Percentiles rank a stretch among this genome's conserved stretches.
phyloP scores from a whole-genome alignment of 2,797 vertebrate genomes.

The Eutrigla gurnardus region DNA sequence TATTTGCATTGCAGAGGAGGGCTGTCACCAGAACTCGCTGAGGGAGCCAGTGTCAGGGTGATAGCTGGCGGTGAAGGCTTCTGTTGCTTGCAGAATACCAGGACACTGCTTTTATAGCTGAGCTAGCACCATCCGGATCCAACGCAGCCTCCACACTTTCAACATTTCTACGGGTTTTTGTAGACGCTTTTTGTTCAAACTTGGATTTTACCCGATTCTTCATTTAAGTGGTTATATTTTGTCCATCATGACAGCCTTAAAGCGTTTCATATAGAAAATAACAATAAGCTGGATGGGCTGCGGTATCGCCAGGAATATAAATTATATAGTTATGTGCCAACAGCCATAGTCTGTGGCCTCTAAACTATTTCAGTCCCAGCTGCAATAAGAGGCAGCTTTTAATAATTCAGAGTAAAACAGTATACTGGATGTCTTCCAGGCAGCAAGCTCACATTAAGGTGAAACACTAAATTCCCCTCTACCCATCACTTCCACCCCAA shows the following conservation, averaged over 20 bases:
- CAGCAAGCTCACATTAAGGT: constrained; percentile 71
- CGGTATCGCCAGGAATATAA: constrained; percentile 59
- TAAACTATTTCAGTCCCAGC: constrained; percentile 76
- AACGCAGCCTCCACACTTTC: constrained; percentile 30
- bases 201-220: constrained; percentile 50
- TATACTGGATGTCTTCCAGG: constrained; percentile 74
- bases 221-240: constrained; percentile 53
- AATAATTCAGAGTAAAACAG: constrained; percentile 81
- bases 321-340: constrained; percentile 71
- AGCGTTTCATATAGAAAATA: constrained; percentile 51
- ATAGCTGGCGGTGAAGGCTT: constrained; percentile 63
- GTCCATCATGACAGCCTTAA: constrained; percentile 39
- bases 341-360: constrained; percentile 71
- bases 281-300: constrained; percentile 58
- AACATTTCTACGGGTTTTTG: constrained; percentile 26
- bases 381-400: constrained; percentile 76
- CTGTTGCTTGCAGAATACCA: constrained; percentile 59
- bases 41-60: constrained; percentile 70
- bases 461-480: constrained; percentile 66
- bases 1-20: constrained; percentile 81
- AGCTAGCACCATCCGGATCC: constrained; percentile 60
- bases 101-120: constrained; percentile 52
- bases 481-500: constrained; percentile 32
- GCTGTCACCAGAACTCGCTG: constrained; percentile 70
- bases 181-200: constrained; percentile 23